phyloP scores from a whole-genome alignment of 2,797 vertebrate species.

The Uromys caudimaculatus region DNA sequence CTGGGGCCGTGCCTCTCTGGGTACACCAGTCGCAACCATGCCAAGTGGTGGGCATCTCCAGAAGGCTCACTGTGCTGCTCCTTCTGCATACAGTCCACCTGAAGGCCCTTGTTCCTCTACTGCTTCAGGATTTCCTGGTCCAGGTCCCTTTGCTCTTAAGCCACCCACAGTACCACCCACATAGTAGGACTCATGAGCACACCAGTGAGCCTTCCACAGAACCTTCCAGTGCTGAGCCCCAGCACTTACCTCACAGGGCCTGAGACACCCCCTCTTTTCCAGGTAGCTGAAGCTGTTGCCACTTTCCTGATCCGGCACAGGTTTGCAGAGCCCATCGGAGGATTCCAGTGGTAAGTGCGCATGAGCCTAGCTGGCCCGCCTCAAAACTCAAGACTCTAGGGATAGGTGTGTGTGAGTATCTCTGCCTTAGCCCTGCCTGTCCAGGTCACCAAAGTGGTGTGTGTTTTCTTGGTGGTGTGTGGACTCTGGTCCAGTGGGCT shows the following conservation, averaged over 20 bases:
- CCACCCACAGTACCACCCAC: not conserved
- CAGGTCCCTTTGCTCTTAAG: constrained; percentile 8
- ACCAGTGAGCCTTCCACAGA: not conserved
- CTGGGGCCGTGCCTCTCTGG: not conserved
- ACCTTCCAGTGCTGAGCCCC: not conserved
- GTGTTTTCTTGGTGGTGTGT: not conserved
- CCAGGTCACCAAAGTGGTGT: not conserved
- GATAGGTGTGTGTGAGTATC: not conserved
- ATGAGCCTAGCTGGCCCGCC: not conserved
- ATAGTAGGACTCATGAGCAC: not conserved
- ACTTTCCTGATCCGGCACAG: constrained; percentile 98
- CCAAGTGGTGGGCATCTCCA: too few relatives aligned
- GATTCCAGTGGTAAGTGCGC: constrained; percentile 94
- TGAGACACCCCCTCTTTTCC: constrained; percentile 43
- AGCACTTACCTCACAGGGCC: not conserved
- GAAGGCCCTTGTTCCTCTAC: not conserved
- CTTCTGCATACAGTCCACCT: not conserved
- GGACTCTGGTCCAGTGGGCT: not conserved
- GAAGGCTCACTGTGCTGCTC: not conserved
- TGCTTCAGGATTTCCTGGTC: not conserved
- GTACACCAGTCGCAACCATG: not conserved
- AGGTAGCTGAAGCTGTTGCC: constrained; percentile 98
- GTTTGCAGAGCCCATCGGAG: constrained; percentile 97
- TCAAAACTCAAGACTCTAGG: not conserved
- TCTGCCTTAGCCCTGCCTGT: constrained; percentile 14